Base-by-base conservation (phyloP, 30 jellyfish, hydroid and myxozoan genomes). In the Sanderia malayensis region DNA sequence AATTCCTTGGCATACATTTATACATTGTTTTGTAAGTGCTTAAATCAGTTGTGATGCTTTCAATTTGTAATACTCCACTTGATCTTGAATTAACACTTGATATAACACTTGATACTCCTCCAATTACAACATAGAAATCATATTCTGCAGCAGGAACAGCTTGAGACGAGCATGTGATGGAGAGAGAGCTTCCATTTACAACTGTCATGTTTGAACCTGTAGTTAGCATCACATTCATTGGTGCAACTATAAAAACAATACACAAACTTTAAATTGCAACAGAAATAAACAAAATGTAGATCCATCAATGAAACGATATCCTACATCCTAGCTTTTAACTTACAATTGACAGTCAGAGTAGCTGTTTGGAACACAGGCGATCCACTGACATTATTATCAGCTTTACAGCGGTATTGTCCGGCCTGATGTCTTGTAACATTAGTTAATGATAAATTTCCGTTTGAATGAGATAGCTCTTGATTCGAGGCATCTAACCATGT, bases 381-480 rank as follows among this genome's bases (percentile, higher is more conserved):
- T 1, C 89, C 89, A 34, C 27, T 21, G 28, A 65, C 81, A 2
- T 76, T 66, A 37, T 78, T 78, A 46, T 59, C 32, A 0, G 89
- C 89, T 6, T 25, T 44, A 55, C 89, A 78, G 22, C 60, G 20
- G 53, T 78, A 78, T 20, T 19, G 11, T 4, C 89, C 89, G 18
- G 77, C 46, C 31, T 67, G 66, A 55, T 47, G 33, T 25, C 89
- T 70, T 13, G 89, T 28, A 4, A 32, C 74, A 32, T 53, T 46
- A 11, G 58, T 18, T 46, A 78, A 67, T 3, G 60, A 28, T 18
- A 61, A 67, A 1, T 55, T 2, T 1, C 87, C 87, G 20, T 26
- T 52, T 2, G 44, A 37, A 37, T 49, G 70, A 1, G 65, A 3
- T 19, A 78, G 9, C 4, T 0, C 25, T 31, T 24, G 20, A 26